phyloP scores from a whole-genome alignment of 2,113 vertebrate species.

The Periophthalmodon schlosseri region DNA sequence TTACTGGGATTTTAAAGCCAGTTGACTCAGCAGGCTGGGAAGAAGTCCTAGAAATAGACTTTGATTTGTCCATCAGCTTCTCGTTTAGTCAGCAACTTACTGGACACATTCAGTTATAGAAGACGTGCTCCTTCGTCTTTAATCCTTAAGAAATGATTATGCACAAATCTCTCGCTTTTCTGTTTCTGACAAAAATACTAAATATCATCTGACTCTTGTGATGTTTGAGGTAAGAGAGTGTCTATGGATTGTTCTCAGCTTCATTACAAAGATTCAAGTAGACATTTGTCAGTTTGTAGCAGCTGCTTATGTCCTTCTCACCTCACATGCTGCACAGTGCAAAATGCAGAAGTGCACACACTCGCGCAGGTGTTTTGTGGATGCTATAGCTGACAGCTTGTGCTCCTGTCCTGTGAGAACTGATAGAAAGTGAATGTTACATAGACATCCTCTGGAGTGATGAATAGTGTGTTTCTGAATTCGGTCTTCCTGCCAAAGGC shows the following conservation, averaged over 20 bases:
- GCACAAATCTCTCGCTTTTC: slow-evolving; percentile 1
- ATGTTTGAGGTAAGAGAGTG: slow-evolving; percentile 16
- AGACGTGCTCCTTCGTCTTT: neutral
- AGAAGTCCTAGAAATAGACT: neutral
- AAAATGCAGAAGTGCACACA: neutral
- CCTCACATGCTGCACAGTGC: slow-evolving; percentile 3
- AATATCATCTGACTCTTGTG: neutral
- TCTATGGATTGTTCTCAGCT: slow-evolving; percentile 23
- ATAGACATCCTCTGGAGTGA: neutral
- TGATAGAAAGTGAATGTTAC: neutral
- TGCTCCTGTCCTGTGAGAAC: neutral
- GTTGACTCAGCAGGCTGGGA: slow-evolving; percentile 16
- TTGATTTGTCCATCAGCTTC: slow-evolving; percentile 10
- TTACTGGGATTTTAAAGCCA: neutral
- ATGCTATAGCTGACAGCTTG: neutral
- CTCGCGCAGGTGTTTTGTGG: neutral
- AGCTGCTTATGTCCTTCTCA: slow-evolving; percentile 27
- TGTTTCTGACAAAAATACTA: slow-evolving; percentile 2
- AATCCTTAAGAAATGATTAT: slow-evolving; percentile 7
- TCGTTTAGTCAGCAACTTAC: slow-evolving; percentile 5
- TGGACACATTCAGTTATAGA: neutral
- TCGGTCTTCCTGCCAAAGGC: neutral
- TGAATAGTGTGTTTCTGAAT: neutral
- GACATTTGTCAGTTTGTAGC: slow-evolving; percentile 21
- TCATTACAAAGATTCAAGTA: slow-evolving; percentile 36